These are phyloP conservation scores for Tetrao urogallus DNA, from an alignment of 2,113 vertebrate species.

Conservation along the genomic window DNA sequence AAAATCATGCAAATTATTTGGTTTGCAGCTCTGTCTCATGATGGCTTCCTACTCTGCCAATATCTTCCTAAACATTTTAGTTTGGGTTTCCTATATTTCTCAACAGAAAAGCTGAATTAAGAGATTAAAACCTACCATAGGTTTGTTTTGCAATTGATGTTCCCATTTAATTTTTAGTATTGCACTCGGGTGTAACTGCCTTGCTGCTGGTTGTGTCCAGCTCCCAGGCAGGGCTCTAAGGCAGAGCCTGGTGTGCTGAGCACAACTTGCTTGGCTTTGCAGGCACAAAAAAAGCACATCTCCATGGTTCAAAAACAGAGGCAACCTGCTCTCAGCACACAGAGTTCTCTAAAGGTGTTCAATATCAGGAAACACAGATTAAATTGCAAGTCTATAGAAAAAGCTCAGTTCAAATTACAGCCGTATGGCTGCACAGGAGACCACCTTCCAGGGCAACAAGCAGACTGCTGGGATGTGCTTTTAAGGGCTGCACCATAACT, in stretches of 20 bases:
- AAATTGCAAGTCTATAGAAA: neutral
- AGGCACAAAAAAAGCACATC: neutral
- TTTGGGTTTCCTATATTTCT: neutral
- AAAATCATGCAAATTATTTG: constrained; percentile 32
- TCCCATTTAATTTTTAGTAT: neutral
- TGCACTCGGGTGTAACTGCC: too few species aligned
- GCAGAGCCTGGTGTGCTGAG: neutral
- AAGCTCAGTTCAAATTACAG: neutral
- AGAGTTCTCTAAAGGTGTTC: neutral
- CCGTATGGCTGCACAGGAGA: neutral
- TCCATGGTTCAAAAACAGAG: neutral
- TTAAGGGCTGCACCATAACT: neutral
- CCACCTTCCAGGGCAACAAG: neutral
- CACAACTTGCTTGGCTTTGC: neutral
- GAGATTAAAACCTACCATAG: neutral
- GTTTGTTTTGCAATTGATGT: neutral
- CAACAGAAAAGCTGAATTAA: neutral
- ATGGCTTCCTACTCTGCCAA: neutral
- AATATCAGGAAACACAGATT: constrained; percentile 1
- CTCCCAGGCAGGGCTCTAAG: neutral
- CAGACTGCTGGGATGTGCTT: neutral
- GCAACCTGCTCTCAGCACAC: neutral
- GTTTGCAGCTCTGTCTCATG: neutral
- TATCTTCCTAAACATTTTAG: neutral
- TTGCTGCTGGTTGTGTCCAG: neutral